Conservation (phyloP, 2,113 vertebrate species). For the Perca flavescens region DNA sequence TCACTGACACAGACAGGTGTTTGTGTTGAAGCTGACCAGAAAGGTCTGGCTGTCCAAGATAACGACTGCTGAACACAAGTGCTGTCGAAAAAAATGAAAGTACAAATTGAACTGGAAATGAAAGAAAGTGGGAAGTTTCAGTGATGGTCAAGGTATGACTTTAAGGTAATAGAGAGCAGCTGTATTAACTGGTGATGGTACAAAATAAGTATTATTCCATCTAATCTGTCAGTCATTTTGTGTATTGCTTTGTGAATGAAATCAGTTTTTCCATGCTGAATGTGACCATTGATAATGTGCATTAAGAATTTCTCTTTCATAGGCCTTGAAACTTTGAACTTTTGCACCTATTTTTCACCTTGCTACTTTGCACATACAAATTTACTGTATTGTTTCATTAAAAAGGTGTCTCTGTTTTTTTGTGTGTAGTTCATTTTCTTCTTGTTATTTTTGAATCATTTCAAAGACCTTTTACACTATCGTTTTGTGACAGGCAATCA, state of each 20-base stretch:
- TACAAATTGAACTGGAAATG: neutral
- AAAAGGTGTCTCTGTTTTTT: neutral
- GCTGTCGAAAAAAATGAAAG: conserved; percentile 10
- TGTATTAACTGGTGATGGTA: neutral
- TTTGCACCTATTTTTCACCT: neutral
- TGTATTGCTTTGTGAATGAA: neutral
- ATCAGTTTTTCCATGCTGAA: neutral
- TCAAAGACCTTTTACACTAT: too few species aligned
- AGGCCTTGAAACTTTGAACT: neutral
- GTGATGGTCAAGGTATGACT: neutral
- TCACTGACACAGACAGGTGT: conserved; percentile 19
- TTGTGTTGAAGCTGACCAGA: conserved; percentile 9
- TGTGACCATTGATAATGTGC: neutral
- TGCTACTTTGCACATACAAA: neutral
- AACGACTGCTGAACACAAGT: neutral
- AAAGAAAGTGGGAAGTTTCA: neutral
- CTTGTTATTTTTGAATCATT: too few species aligned
- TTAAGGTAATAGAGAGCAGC: neutral
- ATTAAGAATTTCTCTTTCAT: neutral
- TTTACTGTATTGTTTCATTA: neutral
- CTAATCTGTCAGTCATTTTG: neutral
- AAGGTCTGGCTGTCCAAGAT: conserved; percentile 33
- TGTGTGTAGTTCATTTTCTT: neutral
- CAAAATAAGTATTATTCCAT: neutral
- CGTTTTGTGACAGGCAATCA: neutral